Evolutionary conservation across 2,888 invertebrate species (phyloP).

Genomic region (Chrysopilus asiliformis): DNA sequence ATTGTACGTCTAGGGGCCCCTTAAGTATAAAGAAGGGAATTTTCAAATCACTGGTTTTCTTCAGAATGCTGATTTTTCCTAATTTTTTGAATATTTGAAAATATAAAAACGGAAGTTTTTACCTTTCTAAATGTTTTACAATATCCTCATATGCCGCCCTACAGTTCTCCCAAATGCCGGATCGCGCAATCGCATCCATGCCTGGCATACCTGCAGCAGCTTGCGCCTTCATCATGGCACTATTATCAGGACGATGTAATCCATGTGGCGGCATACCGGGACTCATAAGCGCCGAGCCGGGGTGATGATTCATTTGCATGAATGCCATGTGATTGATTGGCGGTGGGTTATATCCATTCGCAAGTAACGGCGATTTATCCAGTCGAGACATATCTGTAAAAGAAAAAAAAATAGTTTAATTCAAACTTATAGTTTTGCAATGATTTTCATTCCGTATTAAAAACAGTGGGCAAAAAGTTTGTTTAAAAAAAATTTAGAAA

Average conservation of each 20-base stretch:
- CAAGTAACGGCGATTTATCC: conserved; percentile 83
- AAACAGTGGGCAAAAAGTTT: no score
- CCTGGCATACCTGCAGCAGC: conserved; percentile 61
- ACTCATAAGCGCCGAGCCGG: conserved; percentile 67
- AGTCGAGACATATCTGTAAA: conserved; percentile 66
- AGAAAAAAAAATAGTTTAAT: background rate
- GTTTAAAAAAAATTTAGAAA: no score
- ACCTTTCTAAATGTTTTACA: conserved; percentile 90
- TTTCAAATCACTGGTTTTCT: no score
- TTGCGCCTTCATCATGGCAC: conserved; percentile 57
- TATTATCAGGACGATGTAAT: conserved; percentile 65
- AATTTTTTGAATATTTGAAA: no score
- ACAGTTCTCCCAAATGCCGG: conserved; percentile 91
- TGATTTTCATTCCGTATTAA: no score
- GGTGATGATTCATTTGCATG: conserved; percentile 76
- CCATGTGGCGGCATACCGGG: conserved; percentile 79
- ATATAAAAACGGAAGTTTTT: conserved; percentile 19
- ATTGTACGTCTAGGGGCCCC: no score
- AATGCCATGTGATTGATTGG: conserved; percentile 90
- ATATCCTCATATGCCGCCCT: conserved; percentile 90
- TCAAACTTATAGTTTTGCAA: no score
- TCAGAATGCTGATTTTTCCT: no score
- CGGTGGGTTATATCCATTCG: conserved; percentile 89
- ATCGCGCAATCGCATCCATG: conserved; percentile 83
- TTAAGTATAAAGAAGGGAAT: no score